A percentile compares a stretch with the other conserved stretches of the same genome.
Conservation (phyloP, 2,113 vertebrate genomes). For the Cyanoramphus novaezelandiae region DNA sequence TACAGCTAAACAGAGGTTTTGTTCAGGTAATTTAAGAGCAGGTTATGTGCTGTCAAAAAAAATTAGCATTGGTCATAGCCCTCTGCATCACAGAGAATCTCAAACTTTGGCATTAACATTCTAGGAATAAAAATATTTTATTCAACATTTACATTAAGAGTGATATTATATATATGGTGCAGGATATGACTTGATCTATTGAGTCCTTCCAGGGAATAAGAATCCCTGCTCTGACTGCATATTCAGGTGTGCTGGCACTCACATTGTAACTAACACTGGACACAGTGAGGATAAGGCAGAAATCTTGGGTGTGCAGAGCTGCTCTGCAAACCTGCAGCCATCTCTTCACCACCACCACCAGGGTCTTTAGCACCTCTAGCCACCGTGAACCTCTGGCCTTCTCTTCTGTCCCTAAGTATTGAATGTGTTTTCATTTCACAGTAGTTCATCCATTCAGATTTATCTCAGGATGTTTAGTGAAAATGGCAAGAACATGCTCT, state of each 20-base stretch:
- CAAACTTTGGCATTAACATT: background rate
- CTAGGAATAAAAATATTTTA: background rate
- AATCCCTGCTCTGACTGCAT: background rate
- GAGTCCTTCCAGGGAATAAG: background rate
- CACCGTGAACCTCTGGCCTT: accelerated
- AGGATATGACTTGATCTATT: background rate
- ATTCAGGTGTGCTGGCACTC: background rate
- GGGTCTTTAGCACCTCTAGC: accelerated
- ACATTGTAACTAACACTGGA: background rate
- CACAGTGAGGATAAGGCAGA: background rate
- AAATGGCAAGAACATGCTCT: background rate
- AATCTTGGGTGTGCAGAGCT: background rate
- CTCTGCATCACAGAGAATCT: background rate
- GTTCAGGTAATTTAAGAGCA: background rate
- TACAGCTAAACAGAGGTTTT: background rate
- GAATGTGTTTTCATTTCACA: background rate
- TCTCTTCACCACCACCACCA: background rate
- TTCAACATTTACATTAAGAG: background rate
- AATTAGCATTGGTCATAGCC: background rate
- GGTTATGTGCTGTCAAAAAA: background rate
- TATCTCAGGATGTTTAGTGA: background rate
- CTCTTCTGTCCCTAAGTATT: background rate
- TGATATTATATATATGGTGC: background rate
- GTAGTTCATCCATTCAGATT: background rate
- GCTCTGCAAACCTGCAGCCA: accelerated